These are phyloP conservation scores for Echinometra lucunter DNA, from an alignment of 53 echinoderm and acorn worm species.

Conservation along the genomic window DNA sequence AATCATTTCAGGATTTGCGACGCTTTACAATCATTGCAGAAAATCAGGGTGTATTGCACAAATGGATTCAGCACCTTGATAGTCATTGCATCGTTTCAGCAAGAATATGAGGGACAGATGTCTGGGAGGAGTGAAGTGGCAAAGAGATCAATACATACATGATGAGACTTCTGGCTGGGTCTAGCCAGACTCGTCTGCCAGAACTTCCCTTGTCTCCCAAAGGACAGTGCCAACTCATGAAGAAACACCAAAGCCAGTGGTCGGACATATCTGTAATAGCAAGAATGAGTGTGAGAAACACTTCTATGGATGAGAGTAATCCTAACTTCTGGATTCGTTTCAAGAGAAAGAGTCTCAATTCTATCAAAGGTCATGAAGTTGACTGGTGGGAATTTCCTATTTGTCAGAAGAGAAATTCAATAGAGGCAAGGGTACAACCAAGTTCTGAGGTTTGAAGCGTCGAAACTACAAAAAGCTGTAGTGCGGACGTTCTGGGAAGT, in stretches of 20 bases:
- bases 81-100: slow-evolving; percentile 19
- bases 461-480: neutral
- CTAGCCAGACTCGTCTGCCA: slow-evolving; percentile 45
- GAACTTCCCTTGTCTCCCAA: slow-evolving; percentile 27
- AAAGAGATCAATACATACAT: slow-evolving; percentile 45
- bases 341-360: slow-evolving; percentile 21
- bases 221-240: neutral
- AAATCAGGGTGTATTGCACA: slow-evolving; percentile 12
- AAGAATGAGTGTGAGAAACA: slow-evolving; percentile 65
- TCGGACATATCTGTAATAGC: slow-evolving; percentile 56
- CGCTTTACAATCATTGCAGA: slow-evolving; percentile 71
- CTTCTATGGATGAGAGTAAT: slow-evolving; percentile 58
- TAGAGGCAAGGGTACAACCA: slow-evolving; percentile 73
- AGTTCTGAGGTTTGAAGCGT: slow-evolving; percentile 77
- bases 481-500: neutral
- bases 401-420: slow-evolving; percentile 58
- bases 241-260: slow-evolving; percentile 63
- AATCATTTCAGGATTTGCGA: slow-evolving; percentile 58
- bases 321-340: slow-evolving; percentile 33
- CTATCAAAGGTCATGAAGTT: slow-evolving; percentile 69
- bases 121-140: slow-evolving; percentile 50
- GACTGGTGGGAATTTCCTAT: slow-evolving; percentile 87
- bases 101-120: slow-evolving; percentile 57
- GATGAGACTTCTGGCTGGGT: slow-evolving; percentile 67
- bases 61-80: slow-evolving; percentile 55